These are phyloP conservation scores for Eilema caniola DNA, from an alignment of 2,888 invertebrate genomes.

Conservation along the genomic window DNA sequence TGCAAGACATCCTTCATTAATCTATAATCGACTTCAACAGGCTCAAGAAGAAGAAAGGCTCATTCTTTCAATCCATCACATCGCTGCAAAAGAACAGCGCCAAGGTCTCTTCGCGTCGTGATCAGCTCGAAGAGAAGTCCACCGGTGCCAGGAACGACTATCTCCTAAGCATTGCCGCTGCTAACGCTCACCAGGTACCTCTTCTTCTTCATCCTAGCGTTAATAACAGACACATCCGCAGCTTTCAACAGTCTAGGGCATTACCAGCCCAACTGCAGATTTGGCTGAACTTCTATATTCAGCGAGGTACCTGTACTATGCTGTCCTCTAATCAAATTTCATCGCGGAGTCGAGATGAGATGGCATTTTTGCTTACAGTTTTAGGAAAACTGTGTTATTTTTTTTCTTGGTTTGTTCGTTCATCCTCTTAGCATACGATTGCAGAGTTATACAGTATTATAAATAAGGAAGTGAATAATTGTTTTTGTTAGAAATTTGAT, in stretches of 20 bases:
- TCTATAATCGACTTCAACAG: conserved; percentile 71
- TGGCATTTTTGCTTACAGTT: not conserved
- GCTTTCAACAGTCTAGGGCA: too few relatives aligned
- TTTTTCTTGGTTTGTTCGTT: too few relatives aligned
- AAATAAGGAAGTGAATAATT: too few relatives aligned
- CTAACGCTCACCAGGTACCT: conserved; percentile 95
- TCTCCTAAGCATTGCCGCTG: conserved; percentile 95
- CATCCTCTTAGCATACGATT: too few relatives aligned
- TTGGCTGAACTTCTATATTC: too few relatives aligned
- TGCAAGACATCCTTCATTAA: not conserved
- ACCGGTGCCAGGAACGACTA: conserved; percentile 98
- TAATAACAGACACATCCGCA: too few relatives aligned
- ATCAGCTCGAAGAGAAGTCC: conserved; percentile 97
- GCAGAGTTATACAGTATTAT: too few relatives aligned
- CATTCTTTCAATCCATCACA: conserved; percentile 98
- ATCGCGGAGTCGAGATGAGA: not conserved
- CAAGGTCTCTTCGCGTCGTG: conserved; percentile 97
- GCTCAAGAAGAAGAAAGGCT: conserved; percentile 98
- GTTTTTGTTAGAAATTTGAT: too few relatives aligned
- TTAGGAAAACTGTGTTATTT: too few relatives aligned
- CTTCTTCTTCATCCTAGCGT: too few relatives aligned
- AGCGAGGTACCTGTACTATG: too few relatives aligned
- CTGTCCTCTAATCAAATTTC: not conserved
- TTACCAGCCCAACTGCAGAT: too few relatives aligned
- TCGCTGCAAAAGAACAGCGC: conserved; percentile 98